These are phyloP conservation scores for Rhopilema esculentum DNA, from an alignment of 30 jellyfish, hydroid and myxozoan species.

Conservation along the genomic window DNA sequence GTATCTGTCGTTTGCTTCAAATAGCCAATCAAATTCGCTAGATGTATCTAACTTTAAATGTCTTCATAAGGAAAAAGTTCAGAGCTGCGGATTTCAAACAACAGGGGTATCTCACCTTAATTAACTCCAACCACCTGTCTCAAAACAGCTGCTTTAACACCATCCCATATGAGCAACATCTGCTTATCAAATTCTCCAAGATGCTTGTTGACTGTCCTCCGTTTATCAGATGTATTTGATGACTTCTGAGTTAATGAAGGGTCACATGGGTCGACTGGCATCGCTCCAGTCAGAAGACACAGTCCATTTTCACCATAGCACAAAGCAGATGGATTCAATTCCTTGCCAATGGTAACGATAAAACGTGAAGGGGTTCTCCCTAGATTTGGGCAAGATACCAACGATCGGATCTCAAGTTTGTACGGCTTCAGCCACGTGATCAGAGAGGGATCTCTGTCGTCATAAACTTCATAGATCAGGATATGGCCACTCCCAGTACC, in stretches of 20 bases:
- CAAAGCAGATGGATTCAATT: conserved; percentile 48
- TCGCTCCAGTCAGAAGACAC: conserved; percentile 50
- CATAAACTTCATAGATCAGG: conserved; percentile 48
- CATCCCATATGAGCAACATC: conserved; percentile 63
- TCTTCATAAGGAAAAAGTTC: too few relatives aligned
- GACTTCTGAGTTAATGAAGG: background rate
- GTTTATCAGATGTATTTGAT: background rate
- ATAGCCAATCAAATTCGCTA: too few relatives aligned
- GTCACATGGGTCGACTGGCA: conserved; percentile 44
- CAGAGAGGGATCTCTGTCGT: conserved; percentile 16
- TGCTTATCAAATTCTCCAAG: conserved; percentile 20
- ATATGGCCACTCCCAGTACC: conserved; percentile 99
- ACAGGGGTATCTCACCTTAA: conserved; percentile 4
- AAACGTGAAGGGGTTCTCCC: conserved; percentile 41
- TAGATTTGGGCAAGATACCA: conserved; percentile 22
- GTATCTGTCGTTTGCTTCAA: too few relatives aligned
- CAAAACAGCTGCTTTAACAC: conserved; percentile 40
- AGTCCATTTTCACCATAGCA: conserved; percentile 15
- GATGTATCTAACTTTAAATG: too few relatives aligned
- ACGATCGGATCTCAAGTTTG: conserved; percentile 67
- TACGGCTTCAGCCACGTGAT: conserved; percentile 81
- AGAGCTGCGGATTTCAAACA: background rate
- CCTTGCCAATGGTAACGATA: conserved; percentile 85
- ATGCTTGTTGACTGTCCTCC: background rate
- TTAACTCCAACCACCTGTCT: conserved; percentile 9